Evolutionary conservation across 2,888 invertebrate genomes (phyloP), one percentile per base, ranked within the genome.

Genomic region (Lochmaea crataegi): DNA sequence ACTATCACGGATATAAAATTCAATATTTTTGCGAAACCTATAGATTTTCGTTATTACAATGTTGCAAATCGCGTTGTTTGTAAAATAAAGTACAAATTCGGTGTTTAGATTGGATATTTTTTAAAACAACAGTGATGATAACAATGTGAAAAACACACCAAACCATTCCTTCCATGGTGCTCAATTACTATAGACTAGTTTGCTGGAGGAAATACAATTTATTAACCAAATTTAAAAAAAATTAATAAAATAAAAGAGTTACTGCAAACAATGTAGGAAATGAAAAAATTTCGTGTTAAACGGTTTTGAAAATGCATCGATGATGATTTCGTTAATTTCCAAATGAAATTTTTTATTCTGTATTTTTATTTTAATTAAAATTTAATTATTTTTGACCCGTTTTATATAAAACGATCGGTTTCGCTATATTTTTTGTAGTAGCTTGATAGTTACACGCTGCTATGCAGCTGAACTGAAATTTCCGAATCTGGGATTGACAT

Each of bases 111-210:
- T 51, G 16, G 9, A 68, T 48, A 45, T 63, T 65, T 60, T 65
- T 65, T 45, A 68, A 76, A 71, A 69, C 76, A 76, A 68, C 74
- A 75, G 77, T 76, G 72, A 74, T 65, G 68, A 69, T 71, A 71
- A 51, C 64, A 72, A 64, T 68, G 68, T 70, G 64, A 57, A 56
- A 64, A 45, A 65, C 58, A 78, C 76, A 77, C 75, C 77, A 77
- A 89, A 90, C 87, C 86, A 91, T 91, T 91, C 90, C 91, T 91
- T 91, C 91, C 90, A 90, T 89, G 90, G 90, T 91, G 91, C 91
- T 91, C 90, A 90, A 90, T 88, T 87, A 87, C 80, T 79, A 70
- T 75, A 77, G 74, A 79, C 75, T 79, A 80, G 76, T 80, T 74
- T 77, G 79, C 79, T 77, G 75, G 64, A 64, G 63, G 66, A 69